Base-by-base conservation (phyloP, 1,140 invertebrate genomes). In the Saccostrea glomerata region DNA sequence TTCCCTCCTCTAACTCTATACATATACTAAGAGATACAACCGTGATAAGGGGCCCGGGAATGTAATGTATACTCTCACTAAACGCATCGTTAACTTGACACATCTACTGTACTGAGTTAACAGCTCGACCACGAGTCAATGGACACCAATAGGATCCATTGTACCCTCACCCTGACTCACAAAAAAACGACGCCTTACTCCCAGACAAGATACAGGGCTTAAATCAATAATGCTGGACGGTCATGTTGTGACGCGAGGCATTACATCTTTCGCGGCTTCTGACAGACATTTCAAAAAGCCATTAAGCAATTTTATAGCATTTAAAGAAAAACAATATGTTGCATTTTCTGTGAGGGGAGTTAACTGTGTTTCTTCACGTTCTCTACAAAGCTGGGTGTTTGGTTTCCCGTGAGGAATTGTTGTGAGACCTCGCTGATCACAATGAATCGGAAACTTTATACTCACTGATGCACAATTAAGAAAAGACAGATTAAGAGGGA, bases 251-350 rank as follows among this genome's bases (percentile, higher is more conserved):
- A 30, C 70, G 23, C 70, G 13, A 11, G 70, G 25, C 70, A 77
- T 77, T 77, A 30, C 70, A 77, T 77, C 70, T 77, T 77, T 77
- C 25, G 5, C 2, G 23, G 4, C 23, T 25, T 77, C 13, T 77
- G 70, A 77, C 70, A 77, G 70, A 30, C 25, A 36, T 77, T 77
- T 77, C 70, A 36, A 77, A 77, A 77, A 25, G 70, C 11, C 70
- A 77, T 77, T 77, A 77, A 77, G 30, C 70, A 77, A 77, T 77
- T 77, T 77, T 77, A 77, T 77, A 77, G 70, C 70, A 30, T 7
- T 13, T 77, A 77, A 36, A 77, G 70, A 77, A 77, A 77, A 30
- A 77, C 70, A 77, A 77, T 77, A 77, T 30, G 70, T 77, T 77
- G 25, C 70, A 77, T 77, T 77, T 36, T 77, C 25, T 77, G 23